Evolutionary conservation across 2,113 vertebrate genomes (phyloP).

Genomic region (Petroica traversi): DNA sequence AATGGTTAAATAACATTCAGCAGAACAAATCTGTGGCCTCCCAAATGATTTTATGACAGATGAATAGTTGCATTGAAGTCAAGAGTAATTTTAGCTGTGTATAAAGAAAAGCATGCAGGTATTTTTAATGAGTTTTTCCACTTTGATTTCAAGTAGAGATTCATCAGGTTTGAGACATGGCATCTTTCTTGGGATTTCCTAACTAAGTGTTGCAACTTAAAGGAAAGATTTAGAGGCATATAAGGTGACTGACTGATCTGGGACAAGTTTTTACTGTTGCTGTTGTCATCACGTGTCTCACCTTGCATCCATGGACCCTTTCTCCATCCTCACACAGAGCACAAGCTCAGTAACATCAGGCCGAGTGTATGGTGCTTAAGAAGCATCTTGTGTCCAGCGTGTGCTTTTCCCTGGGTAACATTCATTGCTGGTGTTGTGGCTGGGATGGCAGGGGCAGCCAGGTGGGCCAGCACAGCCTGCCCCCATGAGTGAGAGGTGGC

Average conservation of each 20-base stretch:
- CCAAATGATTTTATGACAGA: background rate
- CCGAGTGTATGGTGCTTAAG: background rate
- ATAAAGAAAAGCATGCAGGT: background rate
- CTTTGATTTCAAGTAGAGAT: background rate
- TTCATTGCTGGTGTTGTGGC: background rate
- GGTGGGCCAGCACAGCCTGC: background rate
- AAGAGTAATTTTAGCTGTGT: background rate
- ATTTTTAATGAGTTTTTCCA: background rate
- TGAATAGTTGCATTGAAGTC: background rate
- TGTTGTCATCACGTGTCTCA: accelerated
- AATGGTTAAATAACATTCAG: background rate
- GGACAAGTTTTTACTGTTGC: background rate
- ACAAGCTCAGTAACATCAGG: background rate
- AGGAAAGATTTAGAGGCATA: background rate
- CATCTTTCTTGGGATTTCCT: background rate
- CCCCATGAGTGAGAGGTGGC: background rate
- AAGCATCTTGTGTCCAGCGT: background rate
- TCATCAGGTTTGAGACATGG: background rate
- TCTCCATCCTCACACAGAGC: background rate
- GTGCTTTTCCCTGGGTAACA: background rate
- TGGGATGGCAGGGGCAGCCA: background rate
- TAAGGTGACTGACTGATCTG: background rate
- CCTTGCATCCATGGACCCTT: accelerated
- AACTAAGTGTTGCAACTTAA: background rate
- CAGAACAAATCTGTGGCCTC: background rate